phyloP scores from a whole-genome alignment of 2,888 invertebrate genomes.

The Aphelenchoides bicaudatus region DNA sequence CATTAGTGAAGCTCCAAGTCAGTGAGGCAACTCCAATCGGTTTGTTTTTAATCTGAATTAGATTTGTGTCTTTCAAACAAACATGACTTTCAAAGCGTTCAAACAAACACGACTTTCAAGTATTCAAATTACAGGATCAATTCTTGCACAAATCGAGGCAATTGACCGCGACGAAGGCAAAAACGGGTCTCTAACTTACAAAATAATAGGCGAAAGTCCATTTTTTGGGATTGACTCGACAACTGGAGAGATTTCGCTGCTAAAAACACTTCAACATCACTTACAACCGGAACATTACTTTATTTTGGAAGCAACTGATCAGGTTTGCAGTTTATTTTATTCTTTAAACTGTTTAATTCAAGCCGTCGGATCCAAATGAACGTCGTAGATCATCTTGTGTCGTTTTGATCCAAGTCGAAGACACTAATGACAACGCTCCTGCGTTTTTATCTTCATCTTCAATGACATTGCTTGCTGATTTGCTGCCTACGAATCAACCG shows the following conservation, averaged over 20 bases:
- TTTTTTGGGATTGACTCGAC: constrained; percentile 84
- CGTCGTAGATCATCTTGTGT: constrained; percentile 25
- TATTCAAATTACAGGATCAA: constrained; percentile 14
- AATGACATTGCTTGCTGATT: constrained; percentile 1
- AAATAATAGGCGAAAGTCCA: constrained; percentile 56
- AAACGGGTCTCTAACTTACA: constrained; percentile 33
- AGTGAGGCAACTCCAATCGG: constrained; percentile 30
- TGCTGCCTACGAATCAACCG: constrained; percentile 15
- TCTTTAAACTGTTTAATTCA: constrained; percentile 32
- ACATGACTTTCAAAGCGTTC: not conserved
- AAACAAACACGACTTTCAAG: not conserved
- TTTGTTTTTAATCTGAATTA: no score
- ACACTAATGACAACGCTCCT: constrained; percentile 65
- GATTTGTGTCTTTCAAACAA: no score
- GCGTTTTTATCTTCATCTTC: constrained; percentile 14
- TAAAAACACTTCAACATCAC: constrained; percentile 78
- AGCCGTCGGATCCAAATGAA: constrained; percentile 28
- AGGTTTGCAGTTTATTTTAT: not conserved
- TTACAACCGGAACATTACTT: constrained; percentile 17
- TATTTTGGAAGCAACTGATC: constrained; percentile 20
- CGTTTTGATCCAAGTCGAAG: constrained; percentile 67
- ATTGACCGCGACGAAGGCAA: constrained; percentile 35
- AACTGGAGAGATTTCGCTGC: constrained; percentile 83
- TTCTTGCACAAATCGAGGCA: constrained; percentile 25
- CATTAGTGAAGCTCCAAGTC: constrained; percentile 20